Conservation (phyloP, 2,797 vertebrate genomes). For the Siniperca undulata region DNA sequence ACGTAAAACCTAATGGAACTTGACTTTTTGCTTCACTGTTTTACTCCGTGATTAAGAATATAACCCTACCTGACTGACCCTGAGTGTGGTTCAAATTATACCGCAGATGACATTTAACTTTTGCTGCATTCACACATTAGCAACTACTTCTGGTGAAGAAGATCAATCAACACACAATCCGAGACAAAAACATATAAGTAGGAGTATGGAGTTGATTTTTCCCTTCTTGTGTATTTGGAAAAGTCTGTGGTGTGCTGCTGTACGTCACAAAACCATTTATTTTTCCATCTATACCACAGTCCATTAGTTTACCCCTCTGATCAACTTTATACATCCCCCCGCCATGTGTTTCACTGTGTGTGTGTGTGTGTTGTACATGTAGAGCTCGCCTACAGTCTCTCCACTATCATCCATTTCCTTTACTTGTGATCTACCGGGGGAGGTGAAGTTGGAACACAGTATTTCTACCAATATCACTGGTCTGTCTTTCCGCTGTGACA, state of each 20-base stretch:
- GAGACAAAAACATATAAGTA: slow-evolving; percentile 2
- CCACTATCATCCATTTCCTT: slow-evolving; percentile 56
- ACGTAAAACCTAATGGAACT: background rate
- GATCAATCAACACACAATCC: background rate
- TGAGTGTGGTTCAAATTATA: background rate
- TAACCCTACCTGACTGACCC: background rate
- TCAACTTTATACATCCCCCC: background rate
- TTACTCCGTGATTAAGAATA: background rate
- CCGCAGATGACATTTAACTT: slow-evolving; percentile 16
- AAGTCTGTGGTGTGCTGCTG: slow-evolving; percentile 63
- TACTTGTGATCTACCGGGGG: slow-evolving; percentile 50
- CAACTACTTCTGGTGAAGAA: background rate
- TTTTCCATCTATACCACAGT: slow-evolving; percentile 60
- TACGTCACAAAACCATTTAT: slow-evolving; percentile 59
- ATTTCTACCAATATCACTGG: slow-evolving; percentile 29
- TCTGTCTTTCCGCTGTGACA: slow-evolving; percentile 77
- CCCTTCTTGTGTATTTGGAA: slow-evolving; percentile 33
- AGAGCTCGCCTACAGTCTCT: slow-evolving; percentile 57
- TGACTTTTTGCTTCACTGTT: background rate
- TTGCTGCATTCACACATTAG: background rate
- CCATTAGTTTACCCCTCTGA: slow-evolving; percentile 57
- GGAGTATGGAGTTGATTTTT: slow-evolving; percentile 35
- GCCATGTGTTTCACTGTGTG: background rate
- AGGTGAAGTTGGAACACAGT: slow-evolving; percentile 57
- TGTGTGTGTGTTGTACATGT: background rate